phyloP scores from a whole-genome alignment of 2,113 vertebrate species.

The Cyanistes caeruleus region DNA sequence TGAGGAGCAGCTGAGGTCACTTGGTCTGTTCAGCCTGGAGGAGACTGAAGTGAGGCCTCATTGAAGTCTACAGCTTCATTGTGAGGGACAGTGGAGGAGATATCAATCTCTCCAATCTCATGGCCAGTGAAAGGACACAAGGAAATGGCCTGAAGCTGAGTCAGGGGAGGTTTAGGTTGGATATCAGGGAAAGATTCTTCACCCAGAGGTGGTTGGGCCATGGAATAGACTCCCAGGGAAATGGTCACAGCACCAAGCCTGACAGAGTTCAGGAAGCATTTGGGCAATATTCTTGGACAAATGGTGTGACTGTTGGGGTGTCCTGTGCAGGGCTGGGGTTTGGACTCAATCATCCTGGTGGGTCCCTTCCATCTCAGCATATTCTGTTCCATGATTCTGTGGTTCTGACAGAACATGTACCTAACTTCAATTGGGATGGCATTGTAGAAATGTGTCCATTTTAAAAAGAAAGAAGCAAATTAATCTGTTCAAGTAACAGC shows the following conservation, averaged over 20 bases:
- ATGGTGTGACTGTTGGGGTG: background rate
- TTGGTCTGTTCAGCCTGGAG: background rate
- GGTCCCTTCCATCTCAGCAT: background rate
- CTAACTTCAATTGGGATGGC: background rate
- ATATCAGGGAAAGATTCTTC: too few species aligned
- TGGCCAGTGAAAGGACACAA: background rate
- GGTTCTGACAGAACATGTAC: background rate
- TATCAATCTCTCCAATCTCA: background rate
- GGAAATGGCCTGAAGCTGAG: background rate
- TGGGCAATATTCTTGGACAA: background rate
- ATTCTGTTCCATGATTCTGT: background rate
- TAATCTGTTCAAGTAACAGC: background rate
- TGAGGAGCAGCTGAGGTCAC: background rate
- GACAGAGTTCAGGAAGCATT: background rate
- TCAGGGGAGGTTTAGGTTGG: background rate
- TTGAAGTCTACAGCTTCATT: background rate
- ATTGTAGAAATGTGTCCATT: background rate
- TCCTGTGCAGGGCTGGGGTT: too few species aligned
- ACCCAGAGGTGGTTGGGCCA: background rate
- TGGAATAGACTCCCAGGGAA: background rate
- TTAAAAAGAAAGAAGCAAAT: background rate
- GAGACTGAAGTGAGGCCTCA: background rate
- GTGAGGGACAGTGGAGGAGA: fast-evolving
- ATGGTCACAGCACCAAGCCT: background rate
- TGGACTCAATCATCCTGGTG: fast-evolving